These are phyloP conservation scores for Esox lucius DNA, from an alignment of 2,797 vertebrate genomes.

Conservation along the genomic window DNA sequence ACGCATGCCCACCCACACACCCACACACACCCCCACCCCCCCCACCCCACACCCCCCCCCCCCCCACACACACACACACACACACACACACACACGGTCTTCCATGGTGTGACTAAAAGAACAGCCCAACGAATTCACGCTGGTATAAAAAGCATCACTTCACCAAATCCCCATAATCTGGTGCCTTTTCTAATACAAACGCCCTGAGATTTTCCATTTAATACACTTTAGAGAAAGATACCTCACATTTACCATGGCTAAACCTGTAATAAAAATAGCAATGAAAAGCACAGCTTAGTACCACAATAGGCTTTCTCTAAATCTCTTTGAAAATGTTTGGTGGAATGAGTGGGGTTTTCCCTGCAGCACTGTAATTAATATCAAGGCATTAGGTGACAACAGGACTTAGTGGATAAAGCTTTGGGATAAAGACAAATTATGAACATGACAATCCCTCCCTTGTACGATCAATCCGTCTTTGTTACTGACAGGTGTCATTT, in stretches of 20 bases:
- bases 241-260: slow-evolving; percentile 58
- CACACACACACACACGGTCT: background rate
- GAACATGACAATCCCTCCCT: slow-evolving; percentile 12
- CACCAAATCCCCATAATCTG: slow-evolving; percentile 76
- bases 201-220: slow-evolving; percentile 71
- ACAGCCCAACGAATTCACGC: slow-evolving; percentile 57
- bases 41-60: no score
- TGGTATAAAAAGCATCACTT: slow-evolving; percentile 74
- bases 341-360: slow-evolving; percentile 49
- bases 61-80: background rate
- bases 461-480: background rate
- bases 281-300: slow-evolving; percentile 70
- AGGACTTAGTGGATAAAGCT: slow-evolving; percentile 40
- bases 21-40: no score
- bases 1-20: background rate
- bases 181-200: slow-evolving; percentile 65
- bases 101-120: slow-evolving; percentile 58
- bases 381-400: slow-evolving; percentile 43
- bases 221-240: slow-evolving; percentile 75
- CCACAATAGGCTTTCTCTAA: slow-evolving; percentile 63
- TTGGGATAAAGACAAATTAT: slow-evolving; percentile 45
- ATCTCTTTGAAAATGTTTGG: slow-evolving; percentile 60
- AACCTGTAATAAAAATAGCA: slow-evolving; percentile 69
- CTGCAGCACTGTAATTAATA: slow-evolving; percentile 64
- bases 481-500: background rate